Percentiles rank a stretch among this genome's conserved stretches.
phyloP scores from a whole-genome alignment of 2,797 vertebrate species.

The Pangasius macronema region DNA sequence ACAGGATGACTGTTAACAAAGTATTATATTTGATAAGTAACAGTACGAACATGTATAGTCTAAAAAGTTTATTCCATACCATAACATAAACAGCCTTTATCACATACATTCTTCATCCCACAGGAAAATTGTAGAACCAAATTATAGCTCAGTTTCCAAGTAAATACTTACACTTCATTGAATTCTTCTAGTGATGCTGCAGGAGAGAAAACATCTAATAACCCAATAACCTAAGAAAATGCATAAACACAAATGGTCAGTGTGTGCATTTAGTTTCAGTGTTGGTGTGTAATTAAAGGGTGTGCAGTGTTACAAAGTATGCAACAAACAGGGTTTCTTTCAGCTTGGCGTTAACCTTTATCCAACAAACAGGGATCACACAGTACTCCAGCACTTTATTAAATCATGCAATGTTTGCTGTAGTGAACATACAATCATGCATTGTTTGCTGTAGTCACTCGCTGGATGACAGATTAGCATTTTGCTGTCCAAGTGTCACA shows the following conservation, averaged over 20 bases:
- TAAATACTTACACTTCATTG: constrained; percentile 88
- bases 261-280: not conserved
- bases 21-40: not conserved
- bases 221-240: constrained; percentile 84
- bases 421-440: not conserved
- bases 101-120: not conserved
- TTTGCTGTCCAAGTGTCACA: not conserved
- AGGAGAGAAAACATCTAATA: constrained; percentile 97
- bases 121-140: not conserved
- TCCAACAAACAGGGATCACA: not conserved
- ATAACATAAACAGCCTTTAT: not conserved
- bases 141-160: not conserved
- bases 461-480: not conserved
- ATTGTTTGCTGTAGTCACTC: not conserved
- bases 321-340: not conserved
- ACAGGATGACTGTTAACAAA: not conserved
- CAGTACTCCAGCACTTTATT: not conserved
- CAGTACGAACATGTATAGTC: not conserved
- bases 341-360: not conserved
- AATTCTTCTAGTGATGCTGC: constrained; percentile 89
- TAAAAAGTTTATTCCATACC: not conserved
- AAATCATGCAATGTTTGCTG: not conserved
- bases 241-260: constrained; percentile 1
- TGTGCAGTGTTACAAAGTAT: not conserved
- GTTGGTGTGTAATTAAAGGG: not conserved